phyloP scores from a whole-genome alignment of 1,140 invertebrate genomes.

The Augochlora pura region DNA sequence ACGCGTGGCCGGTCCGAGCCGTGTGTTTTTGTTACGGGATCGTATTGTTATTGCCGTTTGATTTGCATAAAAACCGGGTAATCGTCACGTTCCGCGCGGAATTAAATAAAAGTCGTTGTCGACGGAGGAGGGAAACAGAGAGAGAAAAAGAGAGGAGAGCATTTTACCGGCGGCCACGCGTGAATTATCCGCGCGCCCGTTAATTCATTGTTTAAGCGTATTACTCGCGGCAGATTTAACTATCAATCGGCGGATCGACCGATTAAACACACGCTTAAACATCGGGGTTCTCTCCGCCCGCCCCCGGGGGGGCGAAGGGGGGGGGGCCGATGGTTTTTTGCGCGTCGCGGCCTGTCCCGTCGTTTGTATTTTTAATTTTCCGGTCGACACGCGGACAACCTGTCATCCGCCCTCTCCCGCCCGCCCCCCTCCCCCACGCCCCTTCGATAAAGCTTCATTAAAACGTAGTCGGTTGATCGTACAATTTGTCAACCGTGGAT shows the following conservation, averaged over 20 bases:
- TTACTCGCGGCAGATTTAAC: constrained; percentile 12
- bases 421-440: too few species aligned
- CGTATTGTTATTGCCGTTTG: neutral
- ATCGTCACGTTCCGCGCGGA: neutral
- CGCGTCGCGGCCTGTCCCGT: neutral
- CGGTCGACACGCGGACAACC: neutral
- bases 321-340: neutral
- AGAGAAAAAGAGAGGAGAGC: too few species aligned
- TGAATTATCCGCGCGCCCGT: neutral
- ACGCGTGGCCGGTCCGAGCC: too few species aligned
- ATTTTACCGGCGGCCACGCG: neutral
- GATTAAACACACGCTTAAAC: neutral
- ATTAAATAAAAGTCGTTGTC: neutral
- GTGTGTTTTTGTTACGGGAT: neutral
- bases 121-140: too few species aligned
- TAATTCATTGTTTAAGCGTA: constrained; percentile 13
- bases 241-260: neutral
- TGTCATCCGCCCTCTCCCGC: too few species aligned
- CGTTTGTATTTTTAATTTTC: constrained; percentile 18
- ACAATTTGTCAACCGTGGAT: constrained; percentile 42
- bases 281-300: too few species aligned
- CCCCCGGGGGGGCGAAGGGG: too few species aligned
- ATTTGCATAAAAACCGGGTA: neutral
- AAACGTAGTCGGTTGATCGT: constrained; percentile 41
- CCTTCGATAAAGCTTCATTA: constrained; percentile 38